These are phyloP conservation scores for Cataglyphis albicans DNA, from an alignment of 2,888 invertebrate genomes.

Conservation along the genomic window DNA sequence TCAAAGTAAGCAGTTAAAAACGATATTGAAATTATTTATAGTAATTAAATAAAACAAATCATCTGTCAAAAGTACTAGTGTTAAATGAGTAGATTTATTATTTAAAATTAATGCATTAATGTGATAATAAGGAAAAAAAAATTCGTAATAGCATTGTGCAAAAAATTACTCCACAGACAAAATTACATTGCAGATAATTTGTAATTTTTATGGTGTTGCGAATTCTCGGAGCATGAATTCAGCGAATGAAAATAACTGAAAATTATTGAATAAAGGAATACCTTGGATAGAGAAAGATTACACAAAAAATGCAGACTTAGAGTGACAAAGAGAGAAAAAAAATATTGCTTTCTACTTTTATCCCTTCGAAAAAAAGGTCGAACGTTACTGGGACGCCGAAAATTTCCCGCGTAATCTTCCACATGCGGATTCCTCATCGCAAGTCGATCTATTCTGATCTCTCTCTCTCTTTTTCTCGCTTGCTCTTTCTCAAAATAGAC, in stretches of 20 bases:
- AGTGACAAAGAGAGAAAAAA: background rate
- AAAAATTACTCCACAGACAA: background rate
- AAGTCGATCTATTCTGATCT: slow-evolving; percentile 48
- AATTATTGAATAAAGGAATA: background rate
- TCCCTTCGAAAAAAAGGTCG: slow-evolving; percentile 22
- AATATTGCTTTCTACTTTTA: slow-evolving; percentile 14
- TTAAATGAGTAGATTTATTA: background rate
- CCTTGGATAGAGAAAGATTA: too few relatives aligned
- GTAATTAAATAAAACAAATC: background rate
- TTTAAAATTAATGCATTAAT: background rate
- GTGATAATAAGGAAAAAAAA: background rate
- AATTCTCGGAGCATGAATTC: background rate
- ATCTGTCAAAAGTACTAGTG: background rate
- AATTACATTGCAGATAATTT: background rate
- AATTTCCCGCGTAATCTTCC: slow-evolving; percentile 52
- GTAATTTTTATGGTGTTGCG: background rate
- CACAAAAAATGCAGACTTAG: background rate
- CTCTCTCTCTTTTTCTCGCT: background rate
- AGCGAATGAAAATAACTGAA: background rate
- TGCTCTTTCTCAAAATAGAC: slow-evolving; percentile 15
- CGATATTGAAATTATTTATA: background rate
- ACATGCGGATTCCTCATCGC: slow-evolving; percentile 35
- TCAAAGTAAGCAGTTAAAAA: background rate
- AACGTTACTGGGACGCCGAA: slow-evolving; percentile 5
- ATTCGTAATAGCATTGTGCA: background rate